These are phyloP conservation scores for Pogona vitticeps DNA, from an alignment of 2,113 vertebrate genomes.

Conservation along the genomic window DNA sequence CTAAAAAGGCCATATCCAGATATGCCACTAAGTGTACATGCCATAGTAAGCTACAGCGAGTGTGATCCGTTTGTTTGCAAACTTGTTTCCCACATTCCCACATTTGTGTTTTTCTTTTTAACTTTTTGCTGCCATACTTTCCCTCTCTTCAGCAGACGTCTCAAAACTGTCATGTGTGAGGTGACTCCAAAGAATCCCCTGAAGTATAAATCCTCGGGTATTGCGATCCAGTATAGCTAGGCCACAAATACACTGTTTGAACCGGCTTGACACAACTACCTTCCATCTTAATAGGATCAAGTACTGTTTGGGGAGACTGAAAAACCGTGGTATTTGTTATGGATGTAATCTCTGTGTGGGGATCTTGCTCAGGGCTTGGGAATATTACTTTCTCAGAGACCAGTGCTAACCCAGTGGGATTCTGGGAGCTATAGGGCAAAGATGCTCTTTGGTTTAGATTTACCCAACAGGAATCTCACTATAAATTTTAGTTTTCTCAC, in stretches of 20 bases:
- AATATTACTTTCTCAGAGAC: neutral
- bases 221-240: too few species aligned
- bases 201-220: neutral
- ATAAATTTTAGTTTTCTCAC: neutral
- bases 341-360: neutral
- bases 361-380: neutral
- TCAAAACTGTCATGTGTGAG: neutral
- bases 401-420: too few species aligned
- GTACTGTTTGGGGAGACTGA: neutral
- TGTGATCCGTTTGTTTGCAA: slow-evolving; percentile 9
- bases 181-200: neutral
- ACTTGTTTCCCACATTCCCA: neutral
- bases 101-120: neutral
- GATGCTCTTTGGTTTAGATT: neutral
- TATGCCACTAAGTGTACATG: neutral
- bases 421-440: too few species aligned
- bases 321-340: neutral
- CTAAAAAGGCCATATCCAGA: neutral
- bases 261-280: neutral
- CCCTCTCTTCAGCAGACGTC: neutral
- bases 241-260: neutral
- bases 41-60: neutral
- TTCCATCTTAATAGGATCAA: neutral
- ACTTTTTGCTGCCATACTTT: neutral
- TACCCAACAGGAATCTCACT: neutral